Conservation (phyloP, 1,140 invertebrate genomes). For the Camponotus floridanus region DNA sequence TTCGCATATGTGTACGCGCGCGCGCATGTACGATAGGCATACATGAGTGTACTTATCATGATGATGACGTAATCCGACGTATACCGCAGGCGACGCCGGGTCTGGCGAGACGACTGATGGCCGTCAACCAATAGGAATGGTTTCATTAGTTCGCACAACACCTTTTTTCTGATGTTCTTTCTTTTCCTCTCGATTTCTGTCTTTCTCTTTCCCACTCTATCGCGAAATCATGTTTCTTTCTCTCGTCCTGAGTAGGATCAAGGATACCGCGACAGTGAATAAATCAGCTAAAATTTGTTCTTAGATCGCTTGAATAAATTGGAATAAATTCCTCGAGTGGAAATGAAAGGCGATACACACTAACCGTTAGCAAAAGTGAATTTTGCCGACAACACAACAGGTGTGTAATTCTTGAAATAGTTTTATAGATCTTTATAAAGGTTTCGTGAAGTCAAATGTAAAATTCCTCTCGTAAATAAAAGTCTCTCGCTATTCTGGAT, state of each 20-base stretch:
- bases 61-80: constrained; percentile 67
- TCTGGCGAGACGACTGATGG: constrained; percentile 72
- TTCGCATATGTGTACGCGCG: background rate
- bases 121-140: constrained; percentile 71
- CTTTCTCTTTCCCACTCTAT: constrained; percentile 25
- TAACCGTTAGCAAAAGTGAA: background rate
- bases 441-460: background rate
- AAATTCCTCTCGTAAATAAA: background rate
- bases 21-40: too few relatives aligned
- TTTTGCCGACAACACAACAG: background rate
- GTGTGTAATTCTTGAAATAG: background rate
- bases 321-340: background rate
- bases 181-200: background rate
- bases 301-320: constrained; percentile 17
- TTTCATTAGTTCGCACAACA: constrained; percentile 53
- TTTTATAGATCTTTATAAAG: background rate
- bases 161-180: constrained; percentile 64
- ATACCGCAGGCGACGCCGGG: constrained; percentile 72
- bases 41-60: constrained; percentile 55
- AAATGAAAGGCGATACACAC: constrained; percentile 35
- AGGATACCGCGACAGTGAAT: constrained; percentile 48
- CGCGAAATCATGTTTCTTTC: background rate
- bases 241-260: constrained; percentile 63
- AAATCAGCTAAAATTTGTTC: background rate
- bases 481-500: background rate